Conservation (phyloP, 2,113 vertebrate genomes). For the Salvelinus sp. region DNA sequence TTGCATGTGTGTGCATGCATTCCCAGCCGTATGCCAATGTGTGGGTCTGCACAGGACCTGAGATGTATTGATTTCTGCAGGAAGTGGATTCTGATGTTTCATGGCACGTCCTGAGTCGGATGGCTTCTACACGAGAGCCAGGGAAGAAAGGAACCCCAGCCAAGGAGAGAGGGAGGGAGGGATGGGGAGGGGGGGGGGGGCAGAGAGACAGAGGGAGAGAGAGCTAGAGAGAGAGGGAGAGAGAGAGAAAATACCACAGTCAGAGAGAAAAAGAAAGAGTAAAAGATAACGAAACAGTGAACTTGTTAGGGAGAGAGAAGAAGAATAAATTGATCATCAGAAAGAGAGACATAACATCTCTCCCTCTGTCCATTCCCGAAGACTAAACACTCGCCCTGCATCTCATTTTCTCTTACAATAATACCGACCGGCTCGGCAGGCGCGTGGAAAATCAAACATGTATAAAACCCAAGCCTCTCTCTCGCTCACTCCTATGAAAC, state of each 20-base stretch:
- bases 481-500: not conserved
- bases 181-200: not conserved
- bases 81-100: slow-evolving; percentile 80
- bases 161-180: slow-evolving; percentile 9
- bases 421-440: slow-evolving; percentile 18
- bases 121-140: slow-evolving; percentile 47
- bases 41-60: slow-evolving; percentile 53
- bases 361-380: slow-evolving; percentile 56
- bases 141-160: slow-evolving; percentile 31
- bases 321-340: not conserved
- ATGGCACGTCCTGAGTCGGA: slow-evolving; percentile 69
- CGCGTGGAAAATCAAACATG: slow-evolving; percentile 29
- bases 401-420: slow-evolving; percentile 47
- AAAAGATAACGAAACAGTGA: slow-evolving; percentile 4
- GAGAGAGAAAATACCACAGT: not conserved
- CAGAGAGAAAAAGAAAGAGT: not conserved
- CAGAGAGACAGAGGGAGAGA: not conserved
- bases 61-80: slow-evolving; percentile 75
- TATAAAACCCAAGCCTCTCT: not conserved
- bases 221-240: not conserved
- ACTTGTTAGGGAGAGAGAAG: not conserved
- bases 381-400: slow-evolving; percentile 62
- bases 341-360: slow-evolving; percentile 31
- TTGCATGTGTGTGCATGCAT: slow-evolving; percentile 15
- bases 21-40: slow-evolving; percentile 28